phyloP scores from a whole-genome alignment of 2,113 vertebrate species.

The Emydocephalus ijimae region DNA sequence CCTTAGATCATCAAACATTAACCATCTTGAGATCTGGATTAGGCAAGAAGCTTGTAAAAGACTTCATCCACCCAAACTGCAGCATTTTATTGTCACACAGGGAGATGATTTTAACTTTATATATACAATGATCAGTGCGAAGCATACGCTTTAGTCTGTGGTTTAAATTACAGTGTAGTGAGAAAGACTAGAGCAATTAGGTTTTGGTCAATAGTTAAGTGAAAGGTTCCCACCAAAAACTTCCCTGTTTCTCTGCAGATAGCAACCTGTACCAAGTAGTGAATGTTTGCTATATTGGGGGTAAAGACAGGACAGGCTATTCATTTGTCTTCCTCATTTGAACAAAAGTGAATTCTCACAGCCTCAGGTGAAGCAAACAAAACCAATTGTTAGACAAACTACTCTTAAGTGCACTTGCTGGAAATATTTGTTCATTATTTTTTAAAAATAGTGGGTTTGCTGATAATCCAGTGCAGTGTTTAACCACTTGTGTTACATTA shows the following conservation, averaged over 20 bases:
- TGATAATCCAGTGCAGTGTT: slow-evolving; percentile 6
- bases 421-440: slow-evolving; percentile 16
- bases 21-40: not conserved
- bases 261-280: not conserved
- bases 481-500: slow-evolving; percentile 23
- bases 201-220: slow-evolving; percentile 46
- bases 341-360: not conserved
- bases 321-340: slow-evolving; percentile 19
- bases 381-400: slow-evolving; percentile 25
- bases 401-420: not conserved
- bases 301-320: not conserved
- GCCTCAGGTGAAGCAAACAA: not conserved
- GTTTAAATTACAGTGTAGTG: slow-evolving; percentile 14
- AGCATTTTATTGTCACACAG: not conserved
- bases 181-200: slow-evolving; percentile 30
- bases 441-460: slow-evolving; percentile 9
- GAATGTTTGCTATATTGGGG: not conserved
- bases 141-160: not conserved
- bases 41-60: not conserved
- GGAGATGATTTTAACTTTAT: not conserved
- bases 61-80: not conserved
- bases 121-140: not conserved
- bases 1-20: not conserved
- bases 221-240: slow-evolving; percentile 17
- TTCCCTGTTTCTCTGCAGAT: rapidly evolving